phyloP scores from a whole-genome alignment of 2,113 vertebrate species.

The Labrus mixtus region DNA sequence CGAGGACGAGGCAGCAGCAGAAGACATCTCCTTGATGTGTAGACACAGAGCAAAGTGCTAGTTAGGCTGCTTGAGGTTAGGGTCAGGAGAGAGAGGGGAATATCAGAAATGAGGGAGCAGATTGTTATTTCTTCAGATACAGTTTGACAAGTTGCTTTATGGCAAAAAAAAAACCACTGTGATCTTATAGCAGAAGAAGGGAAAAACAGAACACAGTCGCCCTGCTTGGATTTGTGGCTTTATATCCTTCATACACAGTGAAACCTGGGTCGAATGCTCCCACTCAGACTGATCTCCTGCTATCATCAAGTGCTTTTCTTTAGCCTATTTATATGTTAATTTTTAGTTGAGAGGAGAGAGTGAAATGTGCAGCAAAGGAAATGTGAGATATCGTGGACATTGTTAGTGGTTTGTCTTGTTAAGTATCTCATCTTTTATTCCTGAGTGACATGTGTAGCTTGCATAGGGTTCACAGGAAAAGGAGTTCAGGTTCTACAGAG shows the following conservation, averaged over 20 bases:
- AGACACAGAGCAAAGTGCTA: constrained; percentile 58
- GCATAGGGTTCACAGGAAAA: constrained; percentile 32
- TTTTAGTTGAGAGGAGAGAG: constrained; percentile 28
- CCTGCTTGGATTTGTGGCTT: constrained; percentile 14
- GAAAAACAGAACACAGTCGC: constrained; percentile 15
- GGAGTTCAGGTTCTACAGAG: constrained; percentile 24
- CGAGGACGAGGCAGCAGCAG: constrained; percentile 56
- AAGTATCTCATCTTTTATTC: constrained; percentile 66
- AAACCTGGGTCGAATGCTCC: constrained; percentile 43
- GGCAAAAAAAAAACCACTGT: too few relatives aligned
- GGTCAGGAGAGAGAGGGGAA: constrained; percentile 9
- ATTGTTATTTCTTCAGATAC: neutral
- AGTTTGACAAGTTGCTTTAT: neutral
- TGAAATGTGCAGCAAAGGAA: constrained; percentile 17
- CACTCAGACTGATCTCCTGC: constrained; percentile 26
- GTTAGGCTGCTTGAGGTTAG: constrained; percentile 28
- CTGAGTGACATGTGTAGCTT: constrained; percentile 63
- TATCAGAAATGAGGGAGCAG: constrained; percentile 11
- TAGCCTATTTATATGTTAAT: neutral
- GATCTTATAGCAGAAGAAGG: too few relatives aligned
- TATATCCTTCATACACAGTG: neutral
- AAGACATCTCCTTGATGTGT: constrained; percentile 74
- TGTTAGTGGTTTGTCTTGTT: constrained; percentile 55
- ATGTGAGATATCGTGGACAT: constrained; percentile 18
- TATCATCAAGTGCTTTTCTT: constrained; percentile 26